Evolutionary conservation across 2,113 vertebrate species (phyloP).

Genomic region (Mormoops blainvillei): DNA sequence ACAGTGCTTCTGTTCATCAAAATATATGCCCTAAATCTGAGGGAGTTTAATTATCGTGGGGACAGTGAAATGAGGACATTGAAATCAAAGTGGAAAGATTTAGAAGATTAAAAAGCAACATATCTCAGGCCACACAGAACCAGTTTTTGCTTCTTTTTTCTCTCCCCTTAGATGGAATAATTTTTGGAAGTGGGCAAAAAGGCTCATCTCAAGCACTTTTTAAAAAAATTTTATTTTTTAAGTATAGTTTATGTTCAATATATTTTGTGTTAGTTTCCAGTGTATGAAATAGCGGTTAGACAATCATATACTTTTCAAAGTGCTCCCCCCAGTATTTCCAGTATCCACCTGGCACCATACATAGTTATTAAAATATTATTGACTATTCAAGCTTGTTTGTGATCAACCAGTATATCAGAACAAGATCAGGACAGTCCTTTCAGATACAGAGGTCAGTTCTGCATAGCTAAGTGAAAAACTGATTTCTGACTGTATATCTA

Average conservation of each 20-base stretch:
- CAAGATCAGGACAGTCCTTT: neutral
- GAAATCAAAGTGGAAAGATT: conserved; percentile 21
- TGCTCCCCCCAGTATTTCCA: neutral
- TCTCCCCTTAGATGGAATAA: neutral
- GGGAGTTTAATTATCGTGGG: neutral
- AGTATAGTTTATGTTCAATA: neutral
- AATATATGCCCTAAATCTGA: conserved; percentile 2
- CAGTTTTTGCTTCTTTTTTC: neutral
- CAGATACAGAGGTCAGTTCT: neutral
- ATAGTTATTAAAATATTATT: neutral
- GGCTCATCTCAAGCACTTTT: neutral
- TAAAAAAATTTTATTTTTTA: neutral
- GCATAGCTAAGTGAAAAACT: neutral
- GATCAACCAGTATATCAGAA: neutral
- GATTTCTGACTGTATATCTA: neutral
- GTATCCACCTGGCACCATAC: neutral
- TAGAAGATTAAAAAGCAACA: neutral
- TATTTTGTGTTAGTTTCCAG: neutral
- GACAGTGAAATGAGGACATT: conserved; percentile 1
- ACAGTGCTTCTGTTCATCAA: neutral
- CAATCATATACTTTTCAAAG: neutral
- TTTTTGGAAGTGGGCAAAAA: neutral
- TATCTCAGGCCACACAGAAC: neutral
- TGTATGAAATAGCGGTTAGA: neutral
- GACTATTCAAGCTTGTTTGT: neutral